A percentile compares a stretch with the other conserved stretches of the same genome.
Evolutionary conservation across 2,113 vertebrate genomes (phyloP).

Genomic region (Benitochromis conjunctus): DNA sequence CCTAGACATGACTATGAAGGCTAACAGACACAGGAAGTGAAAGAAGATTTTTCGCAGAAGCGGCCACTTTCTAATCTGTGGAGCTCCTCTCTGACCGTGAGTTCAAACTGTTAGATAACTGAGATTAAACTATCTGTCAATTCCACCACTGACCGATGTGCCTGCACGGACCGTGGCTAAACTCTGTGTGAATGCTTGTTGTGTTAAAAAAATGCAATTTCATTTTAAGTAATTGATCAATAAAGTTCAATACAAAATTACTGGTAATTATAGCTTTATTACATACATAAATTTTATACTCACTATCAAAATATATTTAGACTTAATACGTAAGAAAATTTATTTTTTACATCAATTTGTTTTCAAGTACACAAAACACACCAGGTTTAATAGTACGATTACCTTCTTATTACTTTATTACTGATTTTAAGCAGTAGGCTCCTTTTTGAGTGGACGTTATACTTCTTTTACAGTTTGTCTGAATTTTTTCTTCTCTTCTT

Average conservation of each 20-base stretch:
- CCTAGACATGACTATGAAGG: constrained; percentile 21
- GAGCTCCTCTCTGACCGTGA: neutral
- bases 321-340: neutral
- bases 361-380: neutral
- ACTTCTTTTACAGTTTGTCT: neutral
- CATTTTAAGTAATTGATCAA: no score
- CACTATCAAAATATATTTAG: neutral
- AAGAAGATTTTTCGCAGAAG: neutral
- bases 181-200: neutral
- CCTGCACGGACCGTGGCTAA: neutral
- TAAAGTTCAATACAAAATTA: neutral
- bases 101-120: neutral
- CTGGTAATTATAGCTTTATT: neutral
- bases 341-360: neutral
- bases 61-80: neutral
- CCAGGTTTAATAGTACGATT: neutral
- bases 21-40: neutral
- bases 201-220: neutral
- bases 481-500: neutral
- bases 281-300: neutral
- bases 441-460: neutral
- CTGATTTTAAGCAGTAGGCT: neutral
- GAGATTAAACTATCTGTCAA: neutral
- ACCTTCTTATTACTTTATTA: neutral
- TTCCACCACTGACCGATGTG: neutral